Evolutionary conservation across 2,888 invertebrate species (phyloP).

Genomic region (Fragum fragum): DNA sequence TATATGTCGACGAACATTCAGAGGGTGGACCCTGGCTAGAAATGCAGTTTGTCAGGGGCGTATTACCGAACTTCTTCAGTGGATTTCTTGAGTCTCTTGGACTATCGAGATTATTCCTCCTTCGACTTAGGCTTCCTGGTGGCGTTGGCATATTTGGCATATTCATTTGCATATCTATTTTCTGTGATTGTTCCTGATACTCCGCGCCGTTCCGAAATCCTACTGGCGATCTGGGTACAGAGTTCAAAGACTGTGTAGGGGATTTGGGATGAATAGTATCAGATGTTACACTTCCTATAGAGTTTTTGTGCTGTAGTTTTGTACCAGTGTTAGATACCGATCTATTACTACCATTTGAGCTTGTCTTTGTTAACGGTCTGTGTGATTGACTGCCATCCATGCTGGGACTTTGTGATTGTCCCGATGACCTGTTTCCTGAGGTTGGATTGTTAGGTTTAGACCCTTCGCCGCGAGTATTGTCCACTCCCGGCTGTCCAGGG

Average conservation of each 20-base stretch:
- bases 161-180: conserved; percentile 66
- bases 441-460: conserved; percentile 35
- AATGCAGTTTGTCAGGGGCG: conserved; percentile 76
- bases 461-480: conserved; percentile 39
- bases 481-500: conserved; percentile 18
- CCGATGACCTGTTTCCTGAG: not conserved
- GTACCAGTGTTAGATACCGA: conserved; percentile 11
- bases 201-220: conserved; percentile 32
- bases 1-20: conserved; percentile 70
- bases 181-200: conserved; percentile 62
- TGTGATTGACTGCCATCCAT: not conserved
- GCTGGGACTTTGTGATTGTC: not conserved
- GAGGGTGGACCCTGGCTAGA: conserved; percentile 73
- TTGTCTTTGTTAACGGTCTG: conserved; percentile 5
- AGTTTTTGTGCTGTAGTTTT: conserved; percentile 13
- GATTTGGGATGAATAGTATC: conserved; percentile 39
- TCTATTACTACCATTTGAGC: conserved; percentile 21
- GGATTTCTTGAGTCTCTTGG: conserved; percentile 76
- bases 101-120: conserved; percentile 76
- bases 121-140: conserved; percentile 82
- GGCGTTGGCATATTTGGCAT: conserved; percentile 78
- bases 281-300: conserved; percentile 8
- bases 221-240: conserved; percentile 58
- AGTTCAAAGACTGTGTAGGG: conserved; percentile 44
- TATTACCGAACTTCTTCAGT: conserved; percentile 76